Percentiles rank a stretch among this genome's conserved stretches.
These are phyloP conservation scores for Pygoscelis antarcticus DNA, from an alignment of 2,113 vertebrate genomes.

Conservation along the genomic window DNA sequence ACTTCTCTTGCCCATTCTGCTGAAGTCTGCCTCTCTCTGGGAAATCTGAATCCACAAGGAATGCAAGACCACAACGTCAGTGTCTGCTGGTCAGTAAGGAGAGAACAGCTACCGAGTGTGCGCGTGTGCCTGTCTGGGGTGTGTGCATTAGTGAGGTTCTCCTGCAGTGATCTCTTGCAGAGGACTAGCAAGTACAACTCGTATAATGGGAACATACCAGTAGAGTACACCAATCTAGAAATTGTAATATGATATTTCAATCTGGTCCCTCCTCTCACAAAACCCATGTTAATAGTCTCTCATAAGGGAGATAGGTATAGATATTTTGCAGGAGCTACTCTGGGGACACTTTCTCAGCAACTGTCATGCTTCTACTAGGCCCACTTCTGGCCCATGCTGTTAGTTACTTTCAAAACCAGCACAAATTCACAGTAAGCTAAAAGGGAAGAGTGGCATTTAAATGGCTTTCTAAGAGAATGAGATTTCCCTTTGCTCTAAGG, in stretches of 20 bases:
- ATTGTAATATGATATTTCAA: not conserved
- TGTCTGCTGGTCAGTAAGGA: not conserved
- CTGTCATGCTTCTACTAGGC: not conserved
- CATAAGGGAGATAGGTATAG: not conserved
- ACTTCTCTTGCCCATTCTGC: not conserved
- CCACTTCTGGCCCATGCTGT: not conserved
- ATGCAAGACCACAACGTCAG: not conserved
- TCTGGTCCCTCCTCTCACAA: not conserved
- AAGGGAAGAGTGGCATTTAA: not conserved
- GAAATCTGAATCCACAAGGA: constrained; percentile 38
- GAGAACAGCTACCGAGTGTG: not conserved
- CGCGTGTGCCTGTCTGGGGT: not conserved
- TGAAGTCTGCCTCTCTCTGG: not conserved
- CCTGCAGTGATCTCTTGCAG: not conserved
- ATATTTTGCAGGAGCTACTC: not conserved
- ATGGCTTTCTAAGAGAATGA: not conserved
- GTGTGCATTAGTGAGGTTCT: not conserved
- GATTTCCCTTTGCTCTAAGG: not conserved
- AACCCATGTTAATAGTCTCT: not conserved
- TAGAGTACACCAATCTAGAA: not conserved
- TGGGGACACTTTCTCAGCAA: not conserved
- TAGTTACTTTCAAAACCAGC: not conserved
- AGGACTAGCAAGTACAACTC: not conserved
- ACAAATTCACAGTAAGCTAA: not conserved
- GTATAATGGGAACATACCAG: not conserved